Evolutionary conservation across 2,888 invertebrate genomes (phyloP).

Genomic region (Callimorpha dominula): DNA sequence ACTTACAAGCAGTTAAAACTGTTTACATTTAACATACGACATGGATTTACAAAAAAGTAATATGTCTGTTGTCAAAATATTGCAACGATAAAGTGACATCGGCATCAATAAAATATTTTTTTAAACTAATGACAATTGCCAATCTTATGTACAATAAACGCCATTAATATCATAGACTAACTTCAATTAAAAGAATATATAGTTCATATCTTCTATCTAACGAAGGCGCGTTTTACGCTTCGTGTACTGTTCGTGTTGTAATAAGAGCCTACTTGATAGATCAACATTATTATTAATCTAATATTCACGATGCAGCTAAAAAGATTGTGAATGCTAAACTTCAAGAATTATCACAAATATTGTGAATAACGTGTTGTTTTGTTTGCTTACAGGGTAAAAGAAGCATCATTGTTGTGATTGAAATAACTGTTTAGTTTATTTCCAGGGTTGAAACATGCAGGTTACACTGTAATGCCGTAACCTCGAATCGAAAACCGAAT

Average conservation of each 20-base stretch:
- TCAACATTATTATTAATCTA: no score
- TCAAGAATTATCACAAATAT: not conserved
- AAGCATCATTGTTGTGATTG: not conserved
- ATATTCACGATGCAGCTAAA: not conserved
- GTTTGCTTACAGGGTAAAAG: slow-evolving; percentile 6
- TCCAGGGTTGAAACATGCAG: slow-evolving; percentile 14
- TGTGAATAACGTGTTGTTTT: slow-evolving; percentile 9
- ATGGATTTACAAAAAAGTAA: not conserved
- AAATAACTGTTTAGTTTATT: slow-evolving; percentile 8
- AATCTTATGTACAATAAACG: not conserved
- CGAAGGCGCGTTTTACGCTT: no score
- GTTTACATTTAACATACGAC: not conserved
- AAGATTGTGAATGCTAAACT: not conserved
- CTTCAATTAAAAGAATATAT: not conserved
- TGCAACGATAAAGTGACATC: no score
- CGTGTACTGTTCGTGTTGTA: no score
- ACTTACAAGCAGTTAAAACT: not conserved
- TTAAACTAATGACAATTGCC: not conserved
- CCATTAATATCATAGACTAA: not conserved
- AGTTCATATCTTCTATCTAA: no score
- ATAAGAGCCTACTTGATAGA: no score
- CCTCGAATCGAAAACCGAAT: not conserved
- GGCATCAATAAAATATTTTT: no score
- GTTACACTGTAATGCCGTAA: not conserved
- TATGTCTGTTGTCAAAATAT: not conserved